A percentile compares a stretch with the other conserved stretches of the same genome.
Evolutionary conservation across 1,140 invertebrate genomes (phyloP).

Genomic region (Tyrophagus putrescentiae): DNA sequence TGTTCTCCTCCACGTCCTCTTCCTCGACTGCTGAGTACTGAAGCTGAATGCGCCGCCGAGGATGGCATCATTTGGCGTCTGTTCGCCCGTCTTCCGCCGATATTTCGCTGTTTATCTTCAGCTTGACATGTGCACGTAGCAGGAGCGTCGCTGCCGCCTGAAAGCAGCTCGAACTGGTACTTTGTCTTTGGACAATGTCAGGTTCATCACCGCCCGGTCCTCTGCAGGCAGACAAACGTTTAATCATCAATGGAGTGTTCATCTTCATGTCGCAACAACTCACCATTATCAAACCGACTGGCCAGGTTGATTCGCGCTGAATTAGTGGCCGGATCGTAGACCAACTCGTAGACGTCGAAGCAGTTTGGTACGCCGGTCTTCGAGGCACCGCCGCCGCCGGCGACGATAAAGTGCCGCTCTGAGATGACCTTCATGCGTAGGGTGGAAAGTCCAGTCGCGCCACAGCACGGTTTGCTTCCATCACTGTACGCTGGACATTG

Average conservation of each 20-base stretch:
- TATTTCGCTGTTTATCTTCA: conserved; percentile 30
- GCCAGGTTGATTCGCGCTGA: neutral
- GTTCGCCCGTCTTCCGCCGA: neutral
- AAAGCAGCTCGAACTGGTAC: conserved; percentile 58
- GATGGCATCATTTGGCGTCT: neutral
- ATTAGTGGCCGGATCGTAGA: conserved; percentile 7
- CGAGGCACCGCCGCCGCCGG: conserved; percentile 80
- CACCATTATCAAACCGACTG: conserved; percentile 18
- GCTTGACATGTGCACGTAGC: conserved; percentile 68
- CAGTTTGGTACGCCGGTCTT: conserved; percentile 91
- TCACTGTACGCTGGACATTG: neutral
- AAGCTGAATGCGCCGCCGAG: conserved; percentile 10
- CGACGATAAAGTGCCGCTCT: conserved; percentile 78
- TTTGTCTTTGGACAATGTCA: conserved; percentile 45
- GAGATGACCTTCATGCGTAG: conserved; percentile 75
- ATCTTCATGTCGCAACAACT: too few relatives aligned
- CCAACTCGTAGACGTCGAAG: conserved; percentile 25
- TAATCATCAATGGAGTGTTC: neutral
- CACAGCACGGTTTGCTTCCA: conserved; percentile 26
- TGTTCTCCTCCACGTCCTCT: conserved; percentile 12
- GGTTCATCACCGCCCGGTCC: conserved; percentile 77
- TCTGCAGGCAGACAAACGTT: conserved; percentile 35
- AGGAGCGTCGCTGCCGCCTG: conserved; percentile 70
- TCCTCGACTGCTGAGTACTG: conserved; percentile 2
- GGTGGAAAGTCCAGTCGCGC: conserved; percentile 67